These are phyloP conservation scores for Pomatostomus ruficeps DNA, from an alignment of 2,113 vertebrate species.

Conservation along the genomic window DNA sequence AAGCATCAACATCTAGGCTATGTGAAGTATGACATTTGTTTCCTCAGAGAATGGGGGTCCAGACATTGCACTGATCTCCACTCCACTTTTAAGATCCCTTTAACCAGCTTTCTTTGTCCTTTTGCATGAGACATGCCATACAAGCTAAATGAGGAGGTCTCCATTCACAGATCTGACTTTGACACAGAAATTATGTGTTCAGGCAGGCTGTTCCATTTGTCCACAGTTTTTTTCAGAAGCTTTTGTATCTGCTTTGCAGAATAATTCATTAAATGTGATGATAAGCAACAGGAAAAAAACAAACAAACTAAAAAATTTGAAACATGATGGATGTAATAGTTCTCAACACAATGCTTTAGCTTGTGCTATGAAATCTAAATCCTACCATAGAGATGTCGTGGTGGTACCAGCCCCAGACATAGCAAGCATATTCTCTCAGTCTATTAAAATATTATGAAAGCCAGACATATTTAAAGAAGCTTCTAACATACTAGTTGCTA, in stretches of 20 bases:
- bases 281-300: background rate
- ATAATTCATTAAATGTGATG: background rate
- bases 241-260: background rate
- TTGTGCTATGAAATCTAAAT: background rate
- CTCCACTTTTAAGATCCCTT: background rate
- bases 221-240: background rate
- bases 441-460: slow-evolving; percentile 13
- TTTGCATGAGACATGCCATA: background rate
- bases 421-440: background rate
- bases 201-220: background rate
- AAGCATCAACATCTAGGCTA: background rate
- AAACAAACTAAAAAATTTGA: background rate
- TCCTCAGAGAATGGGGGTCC: background rate
- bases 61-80: background rate
- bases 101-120: background rate
- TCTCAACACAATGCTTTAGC: background rate
- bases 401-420: background rate
- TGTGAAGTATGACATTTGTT: background rate
- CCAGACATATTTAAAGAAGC: slow-evolving; percentile 17
- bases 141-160: background rate
- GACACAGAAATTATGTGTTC: background rate
- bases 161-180: background rate
- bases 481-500: background rate
- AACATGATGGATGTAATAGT: background rate
- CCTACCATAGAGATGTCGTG: background rate